Evolutionary conservation across 2,113 vertebrate species (phyloP), one percentile per base, ranked within the genome.

Genomic region (Antechinus flavipes): DNA sequence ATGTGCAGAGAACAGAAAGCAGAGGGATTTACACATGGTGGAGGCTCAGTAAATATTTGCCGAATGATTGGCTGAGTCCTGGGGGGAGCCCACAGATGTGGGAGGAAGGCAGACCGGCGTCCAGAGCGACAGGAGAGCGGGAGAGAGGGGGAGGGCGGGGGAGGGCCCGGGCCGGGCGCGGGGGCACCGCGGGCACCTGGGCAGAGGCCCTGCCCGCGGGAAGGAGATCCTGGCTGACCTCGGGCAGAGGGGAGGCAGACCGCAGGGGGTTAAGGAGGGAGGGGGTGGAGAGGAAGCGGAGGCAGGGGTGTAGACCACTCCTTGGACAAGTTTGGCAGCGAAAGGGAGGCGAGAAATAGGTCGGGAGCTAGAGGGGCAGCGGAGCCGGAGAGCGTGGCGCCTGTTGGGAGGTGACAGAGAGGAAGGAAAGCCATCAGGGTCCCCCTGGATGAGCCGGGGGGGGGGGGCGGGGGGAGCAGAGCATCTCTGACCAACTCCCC

Each of bases 241-340:
- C 76, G 56, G 94, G 95, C 95, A 96, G 93, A 54, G 47, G n/a
- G 0, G 0, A 0, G 55, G 90, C 89, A 3, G 90, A 9, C 56
- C 49, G 96, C 93, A 95, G 97, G 96, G 96, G 97, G 96, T 96
- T 98, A 97, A 97, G 91, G 89, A 92, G 76, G 42, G 95, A 93
- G 96, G 93, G 95, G 90, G 94, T 46, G 96, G 93, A 95, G 97
- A 95, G 97, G 98, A 98, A 98, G 97, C 91, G 95, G 96, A 98
- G 97, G 96, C 97, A 96, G 95, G 96, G 97, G 97, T 98, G 96
- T 97, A 97, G 96, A 97, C 96, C 95, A 93, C 96, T 98, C 97
- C 98, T 98, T 97, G 35, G 25, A 93, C 96, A 96, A 96, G 94
- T 96, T 91, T 98, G 97, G 98, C 98, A 98, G 96, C 55, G 91